Evolutionary conservation across 1,140 invertebrate genomes (phyloP), one percentile per base, ranked within the genome.

Genomic region (Drosophila nikananu): DNA sequence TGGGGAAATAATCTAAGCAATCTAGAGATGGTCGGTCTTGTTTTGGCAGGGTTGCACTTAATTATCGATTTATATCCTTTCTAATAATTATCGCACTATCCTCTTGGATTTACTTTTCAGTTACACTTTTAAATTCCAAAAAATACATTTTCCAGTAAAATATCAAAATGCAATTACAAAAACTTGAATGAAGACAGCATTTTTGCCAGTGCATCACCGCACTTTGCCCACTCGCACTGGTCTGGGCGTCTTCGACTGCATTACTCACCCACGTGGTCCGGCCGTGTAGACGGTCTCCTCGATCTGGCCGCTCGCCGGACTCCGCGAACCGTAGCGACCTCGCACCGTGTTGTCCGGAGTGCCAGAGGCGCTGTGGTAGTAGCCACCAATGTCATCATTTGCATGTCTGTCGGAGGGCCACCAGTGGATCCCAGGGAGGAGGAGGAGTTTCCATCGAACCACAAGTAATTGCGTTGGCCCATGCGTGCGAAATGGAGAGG

Each of bases 211-310:
- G 63, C 25, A 71, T 15, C 75, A 79, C 37, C 65, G 68, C 68
- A 70, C 48, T 52, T 60, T 66, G 27, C 25, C 48, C 71, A 77
- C 59, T 55, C 41, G 49, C 25, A 30, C 9, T 30, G n/a, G 42
- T 2, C 8, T 61, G 42, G 58, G n/a, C 23, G 59, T 73, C 62
- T 80, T 80, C 59, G 52, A 62, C 80, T 61, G 89, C 93, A 59
- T 83, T 64, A 92, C 93, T 94, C 90, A 95, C 95, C 96, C 96
- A 92, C 95, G 94, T 72, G 95, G 95, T 67, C 96, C 96, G 57
- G 96, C 95, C n/a, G 96, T 96, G 81, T 96, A 96, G 46, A 95
- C 93, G 19, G 95, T 96, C 83, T 95, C 94, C 76, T 96, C 95
- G 57, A 96, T 93, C 52, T 94, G 93, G 37, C 95, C 95, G 75